Base-by-base conservation (phyloP, 23 tunicate species). In the Styela clava region DNA sequence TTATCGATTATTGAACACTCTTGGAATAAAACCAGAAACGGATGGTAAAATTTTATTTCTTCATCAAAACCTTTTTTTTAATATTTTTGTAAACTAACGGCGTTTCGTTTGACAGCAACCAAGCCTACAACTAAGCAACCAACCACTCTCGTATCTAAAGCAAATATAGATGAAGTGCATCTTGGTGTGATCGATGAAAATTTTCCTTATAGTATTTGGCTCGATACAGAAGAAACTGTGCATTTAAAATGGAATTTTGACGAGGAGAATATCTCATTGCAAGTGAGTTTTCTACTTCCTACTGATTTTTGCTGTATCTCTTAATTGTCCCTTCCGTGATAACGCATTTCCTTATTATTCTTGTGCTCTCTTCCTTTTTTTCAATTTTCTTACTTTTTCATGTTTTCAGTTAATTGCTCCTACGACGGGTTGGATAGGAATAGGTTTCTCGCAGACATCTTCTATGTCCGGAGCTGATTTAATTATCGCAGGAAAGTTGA, bases 401-500 rank as follows among this genome's bases (percentile, higher is more conserved):
- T 34, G 22, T 76, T 35, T 0, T 22, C 52, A 76, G 81, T 20
- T 76, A 26, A 52, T 44, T 52, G 81, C 65, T 36, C 81, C 65
- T 20, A 76, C 81, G 16, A 23, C 64, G 0, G 81, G 81, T 0
- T 76, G 65, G 67, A 52, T 76, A 18, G 81, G 81, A 76, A 19
- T 76, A 21, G 81, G 81, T 12, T 76, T 76, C 33, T 36, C 81
- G 1, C 28, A 44, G 22, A 76, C 81, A 51, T 12, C 30, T 0
- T 76, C 81, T 52, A 76, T 76, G 81, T 33, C 21, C 21, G 81
- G 65, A 24, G 64, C 81, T 7, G 81, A 76, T 29, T 21, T 76
- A 24, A 76, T 76, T 16, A 76, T 76, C 28, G 24, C 24, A 64
- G 81, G 81, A 44, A 64, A 37, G 16, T 7, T 9, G 22, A 18